Evolutionary conservation across 1,140 invertebrate genomes (phyloP), one percentile per base, ranked within the genome.

Genomic region (Dryas iulia): DNA sequence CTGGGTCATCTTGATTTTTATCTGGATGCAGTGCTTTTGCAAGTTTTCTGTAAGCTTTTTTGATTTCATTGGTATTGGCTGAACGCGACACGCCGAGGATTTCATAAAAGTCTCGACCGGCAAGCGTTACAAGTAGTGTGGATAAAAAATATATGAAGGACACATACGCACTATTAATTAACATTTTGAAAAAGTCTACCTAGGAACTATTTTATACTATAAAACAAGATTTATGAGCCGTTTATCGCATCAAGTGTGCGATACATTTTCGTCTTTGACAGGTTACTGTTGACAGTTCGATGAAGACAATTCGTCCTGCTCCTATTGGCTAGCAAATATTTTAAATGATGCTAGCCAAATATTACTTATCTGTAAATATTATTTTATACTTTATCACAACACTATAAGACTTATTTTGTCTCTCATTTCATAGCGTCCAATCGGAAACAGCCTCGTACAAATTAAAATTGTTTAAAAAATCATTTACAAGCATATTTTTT

Each of bases 21-120:
- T 99, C 99, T 14, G 99, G 99, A 95, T 99, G 99, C 39, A 99
- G 89, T 91, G 99, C 97, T 92, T 99, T 99, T 0, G 99, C 99
- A 87, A 98, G 88, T 78, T 95, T 96, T 79, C 99, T 94, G 85
- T 99, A 99, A 2, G 98, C 98, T 93, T 99, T 99, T 91, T 99
- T 99, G 39, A 99, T 98, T 91, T 99, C 96, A 93, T 99, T 98
- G 56, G 95, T 95, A 78, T 93, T 97, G 18, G 99, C 98, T 85
- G 94, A 95, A 87, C 94, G 95, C 18, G 95, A 92, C 71, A 99
- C 94, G 77, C 96, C 96, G 31, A 99, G 93, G 84, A 99, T 99
- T 79, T 95, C 94, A 93, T 99, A 99, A 93, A 99, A 99, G 91
- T 99, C 98, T 84, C 98, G 84, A 71, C 87, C 86, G 56, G 89